phyloP scores from a whole-genome alignment of 2,113 vertebrate species.

The Chlorodrepanis virens region DNA sequence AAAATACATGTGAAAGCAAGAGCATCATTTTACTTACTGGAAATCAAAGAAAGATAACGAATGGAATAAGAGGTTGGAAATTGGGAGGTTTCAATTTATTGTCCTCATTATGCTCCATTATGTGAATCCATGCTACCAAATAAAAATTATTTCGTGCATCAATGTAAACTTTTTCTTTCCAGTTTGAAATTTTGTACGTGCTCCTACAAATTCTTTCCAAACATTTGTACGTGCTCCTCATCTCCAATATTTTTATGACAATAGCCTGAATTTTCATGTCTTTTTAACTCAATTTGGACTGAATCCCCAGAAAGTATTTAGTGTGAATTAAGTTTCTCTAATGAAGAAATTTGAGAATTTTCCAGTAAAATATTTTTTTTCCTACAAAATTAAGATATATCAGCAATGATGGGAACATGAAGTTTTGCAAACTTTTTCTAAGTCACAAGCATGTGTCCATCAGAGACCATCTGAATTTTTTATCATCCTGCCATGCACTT shows the following conservation, averaged over 20 bases:
- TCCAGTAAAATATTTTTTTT: neutral
- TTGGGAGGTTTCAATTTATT: neutral
- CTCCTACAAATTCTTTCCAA: neutral
- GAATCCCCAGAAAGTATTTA: neutral
- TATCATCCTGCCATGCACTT: neutral
- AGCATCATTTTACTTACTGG: neutral
- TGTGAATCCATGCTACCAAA: neutral
- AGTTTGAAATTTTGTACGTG: neutral
- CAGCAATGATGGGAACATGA: neutral
- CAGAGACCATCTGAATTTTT: neutral
- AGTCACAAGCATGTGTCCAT: neutral
- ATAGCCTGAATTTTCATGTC: neutral
- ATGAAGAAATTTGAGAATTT: neutral
- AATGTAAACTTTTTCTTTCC: neutral
- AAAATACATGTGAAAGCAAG: neutral
- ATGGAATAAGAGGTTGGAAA: neutral
- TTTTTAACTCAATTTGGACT: neutral
- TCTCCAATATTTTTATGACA: neutral
- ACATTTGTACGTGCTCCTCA: neutral
- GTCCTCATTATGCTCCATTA: neutral
- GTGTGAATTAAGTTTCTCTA: neutral
- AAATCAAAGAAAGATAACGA: constrained; percentile 8
- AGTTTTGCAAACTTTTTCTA: neutral
- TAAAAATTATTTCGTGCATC: neutral
- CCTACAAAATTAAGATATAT: neutral